phyloP scores from a whole-genome alignment of 2,888 invertebrate species.

The Stenurella melanura region DNA sequence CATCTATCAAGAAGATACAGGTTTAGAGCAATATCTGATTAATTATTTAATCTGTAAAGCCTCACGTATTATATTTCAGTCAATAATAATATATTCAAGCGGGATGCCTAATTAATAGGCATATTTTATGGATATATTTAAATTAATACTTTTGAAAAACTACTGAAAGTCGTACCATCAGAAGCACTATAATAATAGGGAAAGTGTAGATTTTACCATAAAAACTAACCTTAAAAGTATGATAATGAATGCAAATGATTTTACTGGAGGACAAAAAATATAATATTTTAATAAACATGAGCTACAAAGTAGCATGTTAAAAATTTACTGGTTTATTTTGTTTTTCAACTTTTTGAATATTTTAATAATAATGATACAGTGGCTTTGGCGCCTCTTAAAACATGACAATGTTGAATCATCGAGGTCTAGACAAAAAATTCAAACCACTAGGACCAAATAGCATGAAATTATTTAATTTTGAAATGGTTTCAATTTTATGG shows the following conservation, averaged over 20 bases:
- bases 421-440: conserved; percentile 48
- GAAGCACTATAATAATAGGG: conserved; percentile 57
- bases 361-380: conserved; percentile 50
- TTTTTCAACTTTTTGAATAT: conserved; percentile 54
- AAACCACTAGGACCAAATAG: not conserved
- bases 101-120: conserved; percentile 47
- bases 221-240: conserved; percentile 47
- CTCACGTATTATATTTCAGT: not conserved
- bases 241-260: conserved; percentile 61
- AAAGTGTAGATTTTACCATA: conserved; percentile 50
- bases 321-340: conserved; percentile 51
- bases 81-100: conserved; percentile 44
- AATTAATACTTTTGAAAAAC: conserved; percentile 56
- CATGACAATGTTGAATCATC: conserved; percentile 49
- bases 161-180: conserved; percentile 51
- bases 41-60: conserved; percentile 5
- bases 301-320: conserved; percentile 58
- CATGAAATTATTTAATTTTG: conserved; percentile 5
- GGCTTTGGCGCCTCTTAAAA: conserved; percentile 49
- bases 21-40: not conserved
- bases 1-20: not conserved
- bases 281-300: conserved; percentile 64
- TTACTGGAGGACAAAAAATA: conserved; percentile 51
- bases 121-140: conserved; percentile 43
- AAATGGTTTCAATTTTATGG: not conserved